These are phyloP conservation scores for Pachydiplax longipennis DNA, from an alignment of 2,888 invertebrate species.

Conservation along the genomic window DNA sequence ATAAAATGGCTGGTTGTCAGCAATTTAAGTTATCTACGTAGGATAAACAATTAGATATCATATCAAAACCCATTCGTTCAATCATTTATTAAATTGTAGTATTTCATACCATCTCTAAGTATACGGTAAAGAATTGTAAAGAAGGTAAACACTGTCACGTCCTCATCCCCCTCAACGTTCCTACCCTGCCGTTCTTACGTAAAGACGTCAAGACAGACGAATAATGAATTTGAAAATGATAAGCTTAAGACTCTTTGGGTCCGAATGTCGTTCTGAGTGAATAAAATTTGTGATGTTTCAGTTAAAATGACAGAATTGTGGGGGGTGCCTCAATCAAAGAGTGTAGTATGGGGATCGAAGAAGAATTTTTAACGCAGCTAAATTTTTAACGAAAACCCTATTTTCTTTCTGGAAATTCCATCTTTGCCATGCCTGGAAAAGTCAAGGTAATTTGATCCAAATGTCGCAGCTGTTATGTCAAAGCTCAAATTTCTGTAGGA, in stretches of 20 bases:
- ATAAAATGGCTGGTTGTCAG: too few species aligned
- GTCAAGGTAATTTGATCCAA: conserved; percentile 54
- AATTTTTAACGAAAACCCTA: not conserved
- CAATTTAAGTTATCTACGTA: too few species aligned
- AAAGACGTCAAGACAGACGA: not conserved
- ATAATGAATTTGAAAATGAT: not conserved
- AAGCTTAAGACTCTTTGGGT: not conserved
- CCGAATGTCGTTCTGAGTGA: not conserved
- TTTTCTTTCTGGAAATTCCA: not conserved
- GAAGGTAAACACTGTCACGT: too few species aligned
- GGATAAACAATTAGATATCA: too few species aligned
- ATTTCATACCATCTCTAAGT: too few species aligned
- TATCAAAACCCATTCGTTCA: too few species aligned
- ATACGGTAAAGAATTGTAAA: too few species aligned
- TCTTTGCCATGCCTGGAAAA: conserved; percentile 55
- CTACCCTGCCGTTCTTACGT: too few species aligned
- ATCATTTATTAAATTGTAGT: too few species aligned
- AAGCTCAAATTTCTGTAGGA: not conserved
- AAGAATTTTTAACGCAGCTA: not conserved
- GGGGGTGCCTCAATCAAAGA: too few species aligned
- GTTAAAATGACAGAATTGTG: not conserved
- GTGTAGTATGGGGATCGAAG: not conserved
- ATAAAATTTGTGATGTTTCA: not conserved
- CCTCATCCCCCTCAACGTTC: too few species aligned
- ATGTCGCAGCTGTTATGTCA: not conserved